Evolutionary conservation across 2,888 invertebrate species (phyloP).

Genomic region (Platycheirus rosarum): DNA sequence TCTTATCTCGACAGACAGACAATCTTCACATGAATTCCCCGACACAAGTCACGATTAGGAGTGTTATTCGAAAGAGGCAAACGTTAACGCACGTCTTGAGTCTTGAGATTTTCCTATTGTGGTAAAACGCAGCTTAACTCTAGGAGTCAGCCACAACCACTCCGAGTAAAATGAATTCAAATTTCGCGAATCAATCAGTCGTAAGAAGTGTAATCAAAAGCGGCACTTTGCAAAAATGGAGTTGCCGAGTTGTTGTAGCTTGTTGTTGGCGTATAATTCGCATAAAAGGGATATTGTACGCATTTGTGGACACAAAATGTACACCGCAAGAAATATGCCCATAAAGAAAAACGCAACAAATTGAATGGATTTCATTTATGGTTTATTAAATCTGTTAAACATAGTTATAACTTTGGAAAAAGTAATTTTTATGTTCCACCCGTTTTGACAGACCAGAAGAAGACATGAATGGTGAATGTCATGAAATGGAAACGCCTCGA

Average conservation of each 20-base stretch:
- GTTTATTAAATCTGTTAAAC: neutral
- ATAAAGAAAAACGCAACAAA: conserved; percentile 7
- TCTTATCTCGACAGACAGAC: conserved; percentile 62
- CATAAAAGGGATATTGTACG: neutral
- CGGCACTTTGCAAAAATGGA: conserved; percentile 66
- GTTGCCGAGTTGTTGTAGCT: conserved; percentile 56
- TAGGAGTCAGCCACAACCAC: conserved; percentile 8
- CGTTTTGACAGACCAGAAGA: too few species aligned
- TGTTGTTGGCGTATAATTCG: conserved; percentile 3
- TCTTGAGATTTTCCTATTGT: too few species aligned
- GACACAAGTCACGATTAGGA: conserved; percentile 64
- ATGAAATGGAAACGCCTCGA: too few species aligned
- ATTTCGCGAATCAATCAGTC: conserved; percentile 70
- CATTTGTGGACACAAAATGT: conserved; percentile 18
- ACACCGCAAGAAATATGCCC: conserved; percentile 44
- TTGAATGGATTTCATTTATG: conserved; percentile 18
- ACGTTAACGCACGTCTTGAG: conserved; percentile 51
- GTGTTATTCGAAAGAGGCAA: neutral
- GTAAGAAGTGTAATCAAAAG: conserved; percentile 59
- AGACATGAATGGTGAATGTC: too few species aligned
- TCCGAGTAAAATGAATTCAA: conserved; percentile 69
- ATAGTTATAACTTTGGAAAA: too few species aligned
- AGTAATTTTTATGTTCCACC: too few species aligned
- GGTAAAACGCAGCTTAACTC: too few species aligned
- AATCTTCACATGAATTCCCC: conserved; percentile 64